A percentile compares a stretch with the other conserved stretches of the same genome.
Evolutionary conservation across 2,888 invertebrate genomes (phyloP).

Genomic region (Metellina segmentata): DNA sequence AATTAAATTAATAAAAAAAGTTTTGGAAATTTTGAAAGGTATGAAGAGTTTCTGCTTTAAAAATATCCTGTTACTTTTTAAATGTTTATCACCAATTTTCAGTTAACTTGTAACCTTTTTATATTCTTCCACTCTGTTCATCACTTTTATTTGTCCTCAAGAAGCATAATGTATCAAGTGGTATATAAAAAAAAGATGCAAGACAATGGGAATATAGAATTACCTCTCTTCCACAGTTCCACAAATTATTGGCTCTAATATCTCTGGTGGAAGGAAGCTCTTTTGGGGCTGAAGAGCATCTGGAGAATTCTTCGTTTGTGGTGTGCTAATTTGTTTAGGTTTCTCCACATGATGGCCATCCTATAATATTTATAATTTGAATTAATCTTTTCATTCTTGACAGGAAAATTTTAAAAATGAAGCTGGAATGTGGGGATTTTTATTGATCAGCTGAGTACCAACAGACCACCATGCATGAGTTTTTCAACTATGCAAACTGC

Average conservation of each 20-base stretch:
- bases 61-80: too few species aligned
- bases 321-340: not conserved
- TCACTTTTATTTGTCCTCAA: too few species aligned
- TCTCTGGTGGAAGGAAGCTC: not conserved
- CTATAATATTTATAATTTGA: slow-evolving; percentile 13
- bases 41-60: too few species aligned
- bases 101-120: too few species aligned
- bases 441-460: too few species aligned
- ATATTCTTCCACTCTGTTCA: too few species aligned
- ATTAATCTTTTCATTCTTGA: not conserved
- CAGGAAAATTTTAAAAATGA: not conserved
- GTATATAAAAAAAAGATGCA: too few species aligned
- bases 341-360: slow-evolving; percentile 39
- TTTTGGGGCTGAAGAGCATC: slow-evolving; percentile 29
- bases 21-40: too few species aligned
- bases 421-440: not conserved
- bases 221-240: slow-evolving; percentile 2
- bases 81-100: too few species aligned
- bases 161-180: too few species aligned
- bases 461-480: not conserved
- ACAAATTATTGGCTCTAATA: not conserved
- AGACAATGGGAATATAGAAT: too few species aligned
- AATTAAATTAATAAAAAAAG: too few species aligned
- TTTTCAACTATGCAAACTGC: not conserved
- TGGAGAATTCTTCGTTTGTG: not conserved